These are phyloP conservation scores for Uropsilus gracilis DNA, from an alignment of 2,113 vertebrate genomes.

Conservation along the genomic window DNA sequence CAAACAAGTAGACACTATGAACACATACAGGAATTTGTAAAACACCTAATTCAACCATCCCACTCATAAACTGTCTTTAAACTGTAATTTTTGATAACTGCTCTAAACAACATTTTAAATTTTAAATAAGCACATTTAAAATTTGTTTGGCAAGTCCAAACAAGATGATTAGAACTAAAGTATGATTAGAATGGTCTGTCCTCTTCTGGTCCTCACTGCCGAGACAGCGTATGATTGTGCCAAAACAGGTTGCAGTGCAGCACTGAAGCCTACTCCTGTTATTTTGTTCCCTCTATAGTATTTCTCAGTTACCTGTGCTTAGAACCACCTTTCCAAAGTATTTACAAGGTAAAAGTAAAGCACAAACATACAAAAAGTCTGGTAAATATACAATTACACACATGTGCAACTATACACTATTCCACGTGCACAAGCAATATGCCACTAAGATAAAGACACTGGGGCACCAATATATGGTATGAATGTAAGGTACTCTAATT, in stretches of 20 bases:
- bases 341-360: background rate
- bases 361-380: conserved; percentile 6
- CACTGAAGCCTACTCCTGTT: background rate
- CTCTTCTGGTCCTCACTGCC: too few relatives aligned
- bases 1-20: background rate
- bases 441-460: background rate
- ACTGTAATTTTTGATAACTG: conserved; percentile 18
- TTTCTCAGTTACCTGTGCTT: background rate
- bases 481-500: background rate
- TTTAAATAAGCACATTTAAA: conserved; percentile 39
- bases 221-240: too few relatives aligned
- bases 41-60: background rate
- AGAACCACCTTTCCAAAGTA: conserved; percentile 31
- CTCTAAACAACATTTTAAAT: conserved; percentile 14
- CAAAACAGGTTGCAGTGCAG: too few relatives aligned
- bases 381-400: background rate
- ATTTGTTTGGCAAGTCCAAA: conserved; percentile 39
- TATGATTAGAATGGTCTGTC: background rate
- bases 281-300: background rate
- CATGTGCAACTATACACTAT: background rate
- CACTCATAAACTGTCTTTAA: background rate
- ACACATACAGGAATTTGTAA: conserved; percentile 18
- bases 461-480: background rate
- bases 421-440: conserved; percentile 10
- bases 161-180: background rate